Conservation (phyloP, 2,888 invertebrate species). For the Gymnosoma rotundatum region DNA sequence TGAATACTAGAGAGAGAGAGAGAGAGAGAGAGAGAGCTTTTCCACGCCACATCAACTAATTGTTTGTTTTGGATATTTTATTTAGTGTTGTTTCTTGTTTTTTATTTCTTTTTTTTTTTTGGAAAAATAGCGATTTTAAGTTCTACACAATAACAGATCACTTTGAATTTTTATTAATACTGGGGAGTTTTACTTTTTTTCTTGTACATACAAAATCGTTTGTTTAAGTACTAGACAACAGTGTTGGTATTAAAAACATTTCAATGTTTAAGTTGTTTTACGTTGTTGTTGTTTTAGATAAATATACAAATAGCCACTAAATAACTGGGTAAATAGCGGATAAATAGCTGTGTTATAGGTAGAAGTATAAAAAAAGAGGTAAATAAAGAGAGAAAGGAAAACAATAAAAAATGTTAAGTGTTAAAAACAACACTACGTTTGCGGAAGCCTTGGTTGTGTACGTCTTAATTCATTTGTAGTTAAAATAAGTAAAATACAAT, state of each 20-base stretch:
- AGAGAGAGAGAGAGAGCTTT: conserved; percentile 32
- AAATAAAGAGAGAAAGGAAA: no score
- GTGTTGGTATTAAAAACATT: no score
- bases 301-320: conserved; percentile 42
- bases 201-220: no score
- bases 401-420: no score
- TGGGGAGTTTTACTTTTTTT: conserved; percentile 1
- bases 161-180: conserved; percentile 63
- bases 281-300: neutral
- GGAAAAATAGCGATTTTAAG: conserved; percentile 32
- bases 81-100: neutral
- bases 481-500: no score
- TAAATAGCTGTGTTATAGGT: conserved; percentile 30
- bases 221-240: no score
- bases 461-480: no score
- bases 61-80: conserved; percentile 8
- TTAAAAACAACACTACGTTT: no score
- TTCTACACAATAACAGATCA: conserved; percentile 43
- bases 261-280: no score
- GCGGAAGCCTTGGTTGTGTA: no score
- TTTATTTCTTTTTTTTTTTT: conserved; percentile 24
- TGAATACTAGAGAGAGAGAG: conserved; percentile 6
- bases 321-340: conserved; percentile 51
- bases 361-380: no score
- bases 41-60: conserved; percentile 49